Evolutionary conservation across 2,113 vertebrate genomes (phyloP).

Genomic region (Athene noctua): DNA sequence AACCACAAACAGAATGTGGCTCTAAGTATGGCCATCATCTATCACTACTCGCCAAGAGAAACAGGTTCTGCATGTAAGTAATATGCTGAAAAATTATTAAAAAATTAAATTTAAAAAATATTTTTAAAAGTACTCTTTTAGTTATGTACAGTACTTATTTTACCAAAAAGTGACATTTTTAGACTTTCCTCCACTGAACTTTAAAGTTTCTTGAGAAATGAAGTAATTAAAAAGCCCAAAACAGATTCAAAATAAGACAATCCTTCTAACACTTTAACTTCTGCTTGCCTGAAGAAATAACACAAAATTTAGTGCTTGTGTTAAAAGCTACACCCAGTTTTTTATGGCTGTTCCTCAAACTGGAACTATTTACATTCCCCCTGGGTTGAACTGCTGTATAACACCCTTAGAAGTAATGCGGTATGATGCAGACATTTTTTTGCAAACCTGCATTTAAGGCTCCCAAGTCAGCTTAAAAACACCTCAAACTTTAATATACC

Average conservation of each 20-base stretch:
- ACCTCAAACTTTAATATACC: not conserved
- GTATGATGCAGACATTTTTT: not conserved
- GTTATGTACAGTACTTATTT: not conserved
- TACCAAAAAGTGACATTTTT: not conserved
- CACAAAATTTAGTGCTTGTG: not conserved
- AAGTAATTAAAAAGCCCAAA: not conserved
- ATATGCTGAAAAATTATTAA: not conserved
- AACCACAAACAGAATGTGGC: not conserved
- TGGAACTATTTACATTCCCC: not conserved
- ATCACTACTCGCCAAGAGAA: not conserved
- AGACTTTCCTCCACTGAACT: not conserved
- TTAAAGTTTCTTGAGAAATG: not conserved
- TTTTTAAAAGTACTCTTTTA: not conserved
- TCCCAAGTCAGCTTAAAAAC: not conserved
- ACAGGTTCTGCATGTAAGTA: not conserved
- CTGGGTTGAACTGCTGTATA: not conserved
- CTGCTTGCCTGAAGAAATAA: not conserved
- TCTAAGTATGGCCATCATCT: not conserved
- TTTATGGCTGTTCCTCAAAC: not conserved
- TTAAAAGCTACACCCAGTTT: not conserved
- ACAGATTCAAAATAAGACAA: not conserved
- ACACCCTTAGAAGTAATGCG: fast-evolving
- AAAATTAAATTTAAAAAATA: no score
- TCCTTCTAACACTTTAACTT: not conserved
- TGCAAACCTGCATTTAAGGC: not conserved